Evolutionary conservation across 2,113 vertebrate species (phyloP), one percentile per base, ranked within the genome.

Genomic region (Apaloderma vittatum): DNA sequence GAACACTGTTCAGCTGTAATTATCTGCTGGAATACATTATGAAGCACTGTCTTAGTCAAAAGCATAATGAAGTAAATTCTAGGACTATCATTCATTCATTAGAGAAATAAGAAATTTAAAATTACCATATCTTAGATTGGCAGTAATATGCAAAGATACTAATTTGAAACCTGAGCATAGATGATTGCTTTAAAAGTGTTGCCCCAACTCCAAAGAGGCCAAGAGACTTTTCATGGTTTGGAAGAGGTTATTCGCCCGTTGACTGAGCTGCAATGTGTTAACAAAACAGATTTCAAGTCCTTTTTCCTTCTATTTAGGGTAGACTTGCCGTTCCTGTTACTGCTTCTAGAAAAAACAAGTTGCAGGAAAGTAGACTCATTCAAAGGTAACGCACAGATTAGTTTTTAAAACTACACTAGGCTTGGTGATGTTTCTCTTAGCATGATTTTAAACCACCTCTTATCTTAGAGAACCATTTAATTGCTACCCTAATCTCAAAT

Each of bases 1-100:
- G 84, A 96, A 79, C 55, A 93, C 20, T 73, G 30, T 94, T 95
- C 68, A 40, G 29, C 37, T 79, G 40, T 67, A 94, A 96, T 97
- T 95, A 96, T 88, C 85, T 92, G 94, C 92, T 15, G 15, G 75
- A 80, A 67, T 88, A 78, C 12, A 82, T 82, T 88, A 88, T 77
- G 70, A 87, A 89, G 46, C 54, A 57, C 16, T 71, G 8, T 8
- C 83, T 92, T 86, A 88, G 67, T 83, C 36, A 52, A 90, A 96
- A 86, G 9, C 19, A 79, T 90, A 92, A 93, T 71, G 61, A 96
- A 91, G 37, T 37, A 88, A 90, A 86, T 83, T 87, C 43, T 70
- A 94, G 40, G 49, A 34, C 26, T 91, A 63, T 29, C 13, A 83
- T 91, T 82, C 81, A 29, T 74, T 52, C 68, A 66, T 79, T 86